Conservation (phyloP, 2,888 invertebrate species). For the Acanthopleura granulata region DNA sequence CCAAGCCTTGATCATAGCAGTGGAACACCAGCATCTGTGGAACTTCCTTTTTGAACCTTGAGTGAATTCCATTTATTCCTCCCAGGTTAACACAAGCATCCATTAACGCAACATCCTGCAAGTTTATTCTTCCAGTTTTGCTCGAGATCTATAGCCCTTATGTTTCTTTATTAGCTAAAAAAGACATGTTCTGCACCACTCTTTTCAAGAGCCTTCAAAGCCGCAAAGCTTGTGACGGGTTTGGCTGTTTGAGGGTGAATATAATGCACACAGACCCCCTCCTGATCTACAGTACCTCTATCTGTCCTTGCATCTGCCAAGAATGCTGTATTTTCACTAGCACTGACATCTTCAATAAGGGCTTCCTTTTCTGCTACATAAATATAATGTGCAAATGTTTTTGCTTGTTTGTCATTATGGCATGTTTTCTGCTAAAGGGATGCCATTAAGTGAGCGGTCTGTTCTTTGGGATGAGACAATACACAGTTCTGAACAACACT, state of each 20-base stretch:
- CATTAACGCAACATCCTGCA: neutral
- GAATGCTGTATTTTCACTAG: neutral
- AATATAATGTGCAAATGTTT: neutral
- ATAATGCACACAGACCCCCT: neutral
- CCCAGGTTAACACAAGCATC: constrained; percentile 11
- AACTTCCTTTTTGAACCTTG: neutral
- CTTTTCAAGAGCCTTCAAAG: neutral
- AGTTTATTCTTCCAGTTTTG: constrained; percentile 7
- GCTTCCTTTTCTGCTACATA: neutral
- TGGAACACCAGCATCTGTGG: neutral
- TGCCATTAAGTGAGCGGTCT: constrained; percentile 3
- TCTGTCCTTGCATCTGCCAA: neutral
- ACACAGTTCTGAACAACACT: neutral
- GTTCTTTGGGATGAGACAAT: neutral
- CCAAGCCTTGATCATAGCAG: neutral
- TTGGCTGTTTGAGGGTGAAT: neutral
- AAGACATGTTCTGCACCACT: constrained; percentile 14
- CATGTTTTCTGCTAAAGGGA: too few relatives aligned
- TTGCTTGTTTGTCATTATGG: constrained; percentile 4
- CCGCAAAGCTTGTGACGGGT: constrained; percentile 1
- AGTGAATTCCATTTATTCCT: neutral
- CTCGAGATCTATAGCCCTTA: neutral
- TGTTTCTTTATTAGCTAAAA: too few relatives aligned
- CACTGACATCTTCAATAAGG: neutral
- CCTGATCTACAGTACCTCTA: neutral